Evolutionary conservation across 2,113 vertebrate species (phyloP).

Genomic region (Corythaeola cristata): DNA sequence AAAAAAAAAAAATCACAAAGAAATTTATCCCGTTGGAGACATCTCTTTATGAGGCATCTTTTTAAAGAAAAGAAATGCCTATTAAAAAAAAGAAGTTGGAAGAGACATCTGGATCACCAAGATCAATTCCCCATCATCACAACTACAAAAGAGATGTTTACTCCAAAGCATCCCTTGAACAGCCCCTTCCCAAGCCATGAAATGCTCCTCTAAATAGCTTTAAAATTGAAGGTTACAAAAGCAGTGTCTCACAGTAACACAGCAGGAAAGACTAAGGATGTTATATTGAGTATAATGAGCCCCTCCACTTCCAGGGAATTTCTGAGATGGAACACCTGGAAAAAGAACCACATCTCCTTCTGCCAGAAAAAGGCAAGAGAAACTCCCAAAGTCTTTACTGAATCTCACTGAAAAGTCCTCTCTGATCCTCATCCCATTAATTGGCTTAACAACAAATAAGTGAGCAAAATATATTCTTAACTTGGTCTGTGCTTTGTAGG

Average conservation of each 20-base stretch:
- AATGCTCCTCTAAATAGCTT: neutral
- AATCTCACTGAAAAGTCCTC: neutral
- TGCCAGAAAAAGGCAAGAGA: neutral
- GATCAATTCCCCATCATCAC: neutral
- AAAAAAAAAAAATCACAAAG: neutral
- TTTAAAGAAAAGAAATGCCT: neutral
- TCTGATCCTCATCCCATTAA: neutral
- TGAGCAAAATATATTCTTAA: neutral
- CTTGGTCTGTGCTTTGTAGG: neutral
- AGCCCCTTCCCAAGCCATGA: neutral
- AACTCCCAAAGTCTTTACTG: neutral
- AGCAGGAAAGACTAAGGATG: neutral
- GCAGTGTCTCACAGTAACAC: neutral
- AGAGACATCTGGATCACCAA: neutral
- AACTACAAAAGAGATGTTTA: neutral
- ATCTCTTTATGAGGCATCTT: neutral
- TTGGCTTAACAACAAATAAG: neutral
- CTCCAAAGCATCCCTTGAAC: neutral
- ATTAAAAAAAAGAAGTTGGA: neutral
- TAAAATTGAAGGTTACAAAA: neutral
- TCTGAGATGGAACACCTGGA: neutral
- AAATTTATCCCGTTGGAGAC: neutral
- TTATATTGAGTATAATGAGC: neutral
- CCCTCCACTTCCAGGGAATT: neutral
- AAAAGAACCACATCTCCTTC: neutral